These are phyloP conservation scores for Varecia variegata DNA, from an alignment of 2,797 vertebrate genomes.

Conservation along the genomic window DNA sequence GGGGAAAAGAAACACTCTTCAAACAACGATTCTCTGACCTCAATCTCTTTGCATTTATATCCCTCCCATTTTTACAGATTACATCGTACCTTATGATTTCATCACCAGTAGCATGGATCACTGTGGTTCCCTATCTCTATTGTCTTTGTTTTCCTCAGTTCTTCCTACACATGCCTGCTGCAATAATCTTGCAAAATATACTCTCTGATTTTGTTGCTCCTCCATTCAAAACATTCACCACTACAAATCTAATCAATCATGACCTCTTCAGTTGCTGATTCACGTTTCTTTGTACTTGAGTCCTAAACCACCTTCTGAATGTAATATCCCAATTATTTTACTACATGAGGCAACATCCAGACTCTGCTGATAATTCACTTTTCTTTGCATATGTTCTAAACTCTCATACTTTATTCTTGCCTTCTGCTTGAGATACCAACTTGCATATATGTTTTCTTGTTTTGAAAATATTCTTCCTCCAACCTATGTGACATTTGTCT, in stretches of 20 bases:
- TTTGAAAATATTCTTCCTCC: constrained; percentile 42
- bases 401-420: not conserved
- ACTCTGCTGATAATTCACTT: not conserved
- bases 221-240: not conserved
- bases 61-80: not conserved
- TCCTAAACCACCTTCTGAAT: not conserved
- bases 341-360: not conserved
- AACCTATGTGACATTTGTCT: constrained; percentile 27
- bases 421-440: not conserved
- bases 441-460: not conserved
- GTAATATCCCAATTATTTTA: constrained; percentile 26
- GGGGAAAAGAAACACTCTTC: not conserved
- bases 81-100: not conserved
- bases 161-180: not conserved
- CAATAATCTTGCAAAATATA: not conserved
- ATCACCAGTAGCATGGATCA: not conserved
- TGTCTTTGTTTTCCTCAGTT: not conserved
- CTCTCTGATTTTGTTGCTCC: not conserved
- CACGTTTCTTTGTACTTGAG: not conserved
- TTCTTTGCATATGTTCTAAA: not conserved
- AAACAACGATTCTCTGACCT: not conserved
- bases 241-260: not conserved
- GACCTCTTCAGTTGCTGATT: not conserved
- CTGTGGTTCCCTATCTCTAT: not conserved
- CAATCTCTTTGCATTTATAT: not conserved